Percentiles rank a stretch among this genome's conserved stretches.
phyloP scores from a whole-genome alignment of 2,888 invertebrate genomes.

The Sarcophaga subvicina region DNA sequence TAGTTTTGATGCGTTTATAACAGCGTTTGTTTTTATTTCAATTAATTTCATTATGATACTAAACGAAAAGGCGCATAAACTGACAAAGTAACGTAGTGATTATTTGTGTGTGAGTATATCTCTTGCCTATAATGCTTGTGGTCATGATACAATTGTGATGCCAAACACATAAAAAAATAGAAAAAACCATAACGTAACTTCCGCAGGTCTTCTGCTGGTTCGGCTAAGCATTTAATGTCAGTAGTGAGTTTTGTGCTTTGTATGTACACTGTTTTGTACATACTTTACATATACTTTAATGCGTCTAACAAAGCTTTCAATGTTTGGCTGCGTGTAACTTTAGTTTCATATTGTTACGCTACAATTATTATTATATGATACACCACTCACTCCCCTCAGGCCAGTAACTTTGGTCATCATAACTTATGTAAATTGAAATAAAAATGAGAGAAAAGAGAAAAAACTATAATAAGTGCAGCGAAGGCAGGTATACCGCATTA shows the following conservation, averaged over 20 bases:
- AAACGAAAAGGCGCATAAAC: neutral
- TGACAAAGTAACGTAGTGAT: constrained; percentile 3
- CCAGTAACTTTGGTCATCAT: neutral
- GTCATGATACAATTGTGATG: neutral
- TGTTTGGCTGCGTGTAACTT: neutral
- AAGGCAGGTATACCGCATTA: too few relatives aligned
- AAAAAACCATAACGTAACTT: constrained; percentile 15
- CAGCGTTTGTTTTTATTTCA: constrained; percentile 21
- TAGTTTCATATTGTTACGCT: too few relatives aligned
- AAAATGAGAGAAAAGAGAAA: too few relatives aligned
- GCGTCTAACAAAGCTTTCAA: too few relatives aligned
- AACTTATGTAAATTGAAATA: neutral
- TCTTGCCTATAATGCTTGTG: neutral
- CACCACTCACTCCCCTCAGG: neutral
- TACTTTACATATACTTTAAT: neutral
- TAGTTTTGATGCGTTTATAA: constrained; percentile 24
- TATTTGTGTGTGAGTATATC: neutral
- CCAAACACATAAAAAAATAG: constrained; percentile 9
- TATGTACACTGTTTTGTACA: neutral
- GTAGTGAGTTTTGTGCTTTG: neutral
- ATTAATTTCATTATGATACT: neutral
- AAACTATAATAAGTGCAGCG: too few relatives aligned
- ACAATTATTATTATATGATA: neutral
- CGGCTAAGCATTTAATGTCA: neutral
- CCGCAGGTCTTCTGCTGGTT: neutral